Conservation (phyloP, 1,140 invertebrate species). For the Helicoverpa zea region DNA sequence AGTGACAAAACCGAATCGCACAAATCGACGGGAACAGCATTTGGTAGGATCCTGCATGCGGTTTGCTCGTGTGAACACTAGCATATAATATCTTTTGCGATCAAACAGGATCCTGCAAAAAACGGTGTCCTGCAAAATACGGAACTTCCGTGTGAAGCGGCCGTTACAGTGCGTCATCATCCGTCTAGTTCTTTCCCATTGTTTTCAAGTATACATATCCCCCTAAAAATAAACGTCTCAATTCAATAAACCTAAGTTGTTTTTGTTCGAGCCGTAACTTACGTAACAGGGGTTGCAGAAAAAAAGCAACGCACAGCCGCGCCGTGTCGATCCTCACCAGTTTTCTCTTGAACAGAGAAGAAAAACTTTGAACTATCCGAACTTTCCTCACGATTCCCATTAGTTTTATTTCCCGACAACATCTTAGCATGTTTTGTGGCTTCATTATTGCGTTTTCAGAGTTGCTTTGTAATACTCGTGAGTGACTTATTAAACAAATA, state of each 20-base stretch:
- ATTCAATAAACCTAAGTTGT: neutral
- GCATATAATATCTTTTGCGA: no score
- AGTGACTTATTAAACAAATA: constrained; percentile 26
- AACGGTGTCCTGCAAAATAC: no score
- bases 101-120: no score
- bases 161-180: no score
- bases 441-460: constrained; percentile 31
- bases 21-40: no score
- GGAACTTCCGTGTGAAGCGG: no score
- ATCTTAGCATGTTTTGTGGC: constrained; percentile 21
- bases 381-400: neutral
- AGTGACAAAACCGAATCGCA: no score
- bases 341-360: neutral
- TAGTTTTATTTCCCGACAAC: constrained; percentile 6
- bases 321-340: neutral
- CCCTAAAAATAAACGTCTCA: neutral
- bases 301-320: constrained; percentile 9
- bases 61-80: no score
- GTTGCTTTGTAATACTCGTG: neutral
- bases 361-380: constrained; percentile 9
- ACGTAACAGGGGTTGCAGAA: constrained; percentile 7
- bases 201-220: no score
- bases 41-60: no score
- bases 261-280: neutral
- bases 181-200: no score